phyloP scores from a whole-genome alignment of 2,797 vertebrate species.

The Pygocentrus nattereri region DNA sequence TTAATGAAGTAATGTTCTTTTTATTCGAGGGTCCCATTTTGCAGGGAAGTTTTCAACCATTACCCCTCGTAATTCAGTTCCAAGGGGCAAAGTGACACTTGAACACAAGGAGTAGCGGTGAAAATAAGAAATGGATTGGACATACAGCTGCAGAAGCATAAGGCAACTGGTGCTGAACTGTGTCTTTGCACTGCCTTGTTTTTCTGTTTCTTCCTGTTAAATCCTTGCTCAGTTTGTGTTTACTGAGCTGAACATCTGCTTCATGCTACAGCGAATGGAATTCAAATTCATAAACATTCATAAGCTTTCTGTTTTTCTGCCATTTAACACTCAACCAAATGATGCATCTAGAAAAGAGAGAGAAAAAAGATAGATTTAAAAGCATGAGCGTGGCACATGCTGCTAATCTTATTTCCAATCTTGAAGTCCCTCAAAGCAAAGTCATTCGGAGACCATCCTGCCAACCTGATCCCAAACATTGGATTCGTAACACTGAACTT shows the following conservation, averaged over 20 bases:
- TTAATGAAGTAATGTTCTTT: too few species aligned
- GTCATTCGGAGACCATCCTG: background rate
- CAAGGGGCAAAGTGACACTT: too few species aligned
- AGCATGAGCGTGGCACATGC: background rate
- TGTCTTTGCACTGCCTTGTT: background rate
- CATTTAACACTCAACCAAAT: background rate
- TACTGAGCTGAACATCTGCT: background rate
- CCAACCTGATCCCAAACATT: background rate
- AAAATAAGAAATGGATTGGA: too few species aligned
- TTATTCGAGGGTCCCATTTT: too few species aligned
- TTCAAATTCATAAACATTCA: background rate
- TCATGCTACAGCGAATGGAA: slow-evolving; percentile 1
- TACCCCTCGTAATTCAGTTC: too few species aligned
- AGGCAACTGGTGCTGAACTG: background rate
- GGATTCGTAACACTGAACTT: too few species aligned
- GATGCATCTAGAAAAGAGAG: background rate
- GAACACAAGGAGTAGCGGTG: too few species aligned
- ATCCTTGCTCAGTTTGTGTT: background rate
- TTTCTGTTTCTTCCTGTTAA: background rate
- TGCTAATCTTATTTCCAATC: too few species aligned
- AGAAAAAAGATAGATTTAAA: background rate
- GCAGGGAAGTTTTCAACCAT: too few species aligned
- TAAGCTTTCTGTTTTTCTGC: background rate
- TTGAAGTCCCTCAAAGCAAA: too few species aligned
- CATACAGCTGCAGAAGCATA: background rate